phyloP scores from a whole-genome alignment of 2,113 vertebrate species.

The Malurus alboscapulatus region DNA sequence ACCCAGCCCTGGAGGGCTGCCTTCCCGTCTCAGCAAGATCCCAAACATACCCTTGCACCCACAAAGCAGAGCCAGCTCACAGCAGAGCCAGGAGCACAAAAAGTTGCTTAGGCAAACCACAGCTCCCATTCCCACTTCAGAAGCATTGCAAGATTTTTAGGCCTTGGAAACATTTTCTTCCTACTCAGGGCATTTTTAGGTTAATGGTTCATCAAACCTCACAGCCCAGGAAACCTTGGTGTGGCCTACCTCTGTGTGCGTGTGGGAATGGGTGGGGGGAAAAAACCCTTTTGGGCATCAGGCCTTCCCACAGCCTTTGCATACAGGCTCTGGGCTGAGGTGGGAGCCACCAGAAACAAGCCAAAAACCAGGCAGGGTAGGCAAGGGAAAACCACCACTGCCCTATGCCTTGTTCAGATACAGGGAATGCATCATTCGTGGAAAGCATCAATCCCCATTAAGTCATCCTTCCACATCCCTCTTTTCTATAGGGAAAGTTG shows the following conservation, averaged over 20 bases:
- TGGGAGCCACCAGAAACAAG: background rate
- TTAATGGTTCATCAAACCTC: slow-evolving; percentile 45
- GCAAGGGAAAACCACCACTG: background rate
- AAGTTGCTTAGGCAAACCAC: slow-evolving; percentile 23
- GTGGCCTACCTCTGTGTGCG: background rate
- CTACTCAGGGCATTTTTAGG: slow-evolving; percentile 39
- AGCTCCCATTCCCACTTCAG: slow-evolving; percentile 37
- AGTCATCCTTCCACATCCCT: background rate
- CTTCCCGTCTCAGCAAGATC: slow-evolving; percentile 21
- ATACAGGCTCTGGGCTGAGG: background rate
- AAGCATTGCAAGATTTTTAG: background rate
- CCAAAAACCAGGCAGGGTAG: background rate
- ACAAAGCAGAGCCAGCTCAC: slow-evolving; percentile 6
- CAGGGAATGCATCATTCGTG: accelerated
- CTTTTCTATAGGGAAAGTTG: background rate
- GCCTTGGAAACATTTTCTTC: slow-evolving; percentile 38
- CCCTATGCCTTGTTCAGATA: background rate
- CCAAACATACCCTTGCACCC: slow-evolving; percentile 33
- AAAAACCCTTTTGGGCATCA: background rate
- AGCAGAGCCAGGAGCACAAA: slow-evolving; percentile 6
- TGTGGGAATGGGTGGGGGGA: background rate
- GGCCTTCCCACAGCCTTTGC: background rate
- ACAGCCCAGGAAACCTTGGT: slow-evolving; percentile 34
- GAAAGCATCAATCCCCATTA: background rate
- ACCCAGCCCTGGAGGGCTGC: background rate